phyloP scores from a whole-genome alignment of 2,113 vertebrate species.

The Chaenogobius annularis region DNA sequence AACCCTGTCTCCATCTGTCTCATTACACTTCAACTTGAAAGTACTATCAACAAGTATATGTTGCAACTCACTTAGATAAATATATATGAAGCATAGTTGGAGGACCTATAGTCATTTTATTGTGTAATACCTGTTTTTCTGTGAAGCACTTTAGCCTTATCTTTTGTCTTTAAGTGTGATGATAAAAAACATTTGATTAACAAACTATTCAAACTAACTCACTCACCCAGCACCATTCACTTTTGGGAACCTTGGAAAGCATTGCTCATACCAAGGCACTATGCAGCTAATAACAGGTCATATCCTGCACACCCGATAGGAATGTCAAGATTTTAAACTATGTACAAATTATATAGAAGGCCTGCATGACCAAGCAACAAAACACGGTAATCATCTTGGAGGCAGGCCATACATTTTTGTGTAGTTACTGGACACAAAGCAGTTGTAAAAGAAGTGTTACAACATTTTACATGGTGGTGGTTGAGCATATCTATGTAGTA shows the following conservation, averaged over 20 bases:
- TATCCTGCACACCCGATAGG: background rate
- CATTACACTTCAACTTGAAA: slow-evolving; percentile 18
- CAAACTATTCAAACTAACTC: too few species aligned
- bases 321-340: slow-evolving; percentile 2
- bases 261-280: background rate
- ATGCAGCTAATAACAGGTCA: background rate
- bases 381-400: background rate
- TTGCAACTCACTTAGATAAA: background rate
- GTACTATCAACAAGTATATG: background rate
- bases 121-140: too few species aligned
- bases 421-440: background rate
- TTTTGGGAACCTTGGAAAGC: background rate
- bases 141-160: background rate
- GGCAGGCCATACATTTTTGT: background rate
- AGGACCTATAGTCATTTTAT: too few species aligned
- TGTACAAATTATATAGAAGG: slow-evolving; percentile 2
- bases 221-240: background rate
- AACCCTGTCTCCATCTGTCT: slow-evolving; percentile 62
- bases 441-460: background rate
- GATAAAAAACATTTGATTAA: too few species aligned
- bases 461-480: background rate
- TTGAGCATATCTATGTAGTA: background rate
- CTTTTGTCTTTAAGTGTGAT: background rate
- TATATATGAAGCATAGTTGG: too few species aligned
- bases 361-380: background rate